Evolutionary conservation across 2,888 invertebrate genomes (phyloP).

Genomic region (Bombyx huttoni): DNA sequence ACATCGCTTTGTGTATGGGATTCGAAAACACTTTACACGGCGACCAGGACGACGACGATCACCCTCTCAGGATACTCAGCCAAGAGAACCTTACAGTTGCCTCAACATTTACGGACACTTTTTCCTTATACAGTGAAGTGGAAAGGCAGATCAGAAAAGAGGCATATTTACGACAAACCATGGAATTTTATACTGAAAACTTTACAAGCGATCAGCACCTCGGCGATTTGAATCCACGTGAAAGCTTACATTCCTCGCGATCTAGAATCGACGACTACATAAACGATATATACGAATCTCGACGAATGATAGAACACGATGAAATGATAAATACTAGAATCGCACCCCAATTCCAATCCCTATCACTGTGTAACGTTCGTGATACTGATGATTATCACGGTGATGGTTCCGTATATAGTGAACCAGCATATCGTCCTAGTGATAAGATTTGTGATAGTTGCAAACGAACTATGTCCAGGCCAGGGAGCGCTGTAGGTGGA

Average conservation of each 20-base stretch:
- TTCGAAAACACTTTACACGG: conserved; percentile 79
- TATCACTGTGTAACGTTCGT: conserved; percentile 79
- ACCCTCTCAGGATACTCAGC: conserved; percentile 89
- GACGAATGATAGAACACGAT: conserved; percentile 79
- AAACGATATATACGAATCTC: conserved; percentile 85
- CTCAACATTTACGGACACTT: conserved; percentile 88
- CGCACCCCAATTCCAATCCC: conserved; percentile 78
- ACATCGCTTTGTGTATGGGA: conserved; percentile 90
- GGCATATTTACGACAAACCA: conserved; percentile 70
- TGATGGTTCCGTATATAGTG: conserved; percentile 89
- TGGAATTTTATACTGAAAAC: conserved; percentile 70
- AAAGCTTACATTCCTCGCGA: conserved; percentile 57
- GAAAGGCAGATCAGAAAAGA: conserved; percentile 77
- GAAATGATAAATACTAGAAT: conserved; percentile 69
- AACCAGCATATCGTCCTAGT: conserved; percentile 83
- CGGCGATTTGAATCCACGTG: conserved; percentile 54
- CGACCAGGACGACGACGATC: conserved; percentile 82
- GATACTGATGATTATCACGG: conserved; percentile 77
- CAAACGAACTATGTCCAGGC: conserved; percentile 78
- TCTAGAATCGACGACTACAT: conserved; percentile 84
- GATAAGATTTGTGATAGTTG: conserved; percentile 84
- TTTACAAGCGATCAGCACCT: conserved; percentile 43
- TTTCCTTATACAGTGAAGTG: conserved; percentile 76
- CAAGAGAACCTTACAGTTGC: conserved; percentile 93
- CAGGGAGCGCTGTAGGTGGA: conserved; percentile 76